A percentile compares a stretch with the other conserved stretches of the same genome.
phyloP scores from a whole-genome alignment of 1,140 invertebrate species.

The Cyrtorhinus lividipennis region DNA sequence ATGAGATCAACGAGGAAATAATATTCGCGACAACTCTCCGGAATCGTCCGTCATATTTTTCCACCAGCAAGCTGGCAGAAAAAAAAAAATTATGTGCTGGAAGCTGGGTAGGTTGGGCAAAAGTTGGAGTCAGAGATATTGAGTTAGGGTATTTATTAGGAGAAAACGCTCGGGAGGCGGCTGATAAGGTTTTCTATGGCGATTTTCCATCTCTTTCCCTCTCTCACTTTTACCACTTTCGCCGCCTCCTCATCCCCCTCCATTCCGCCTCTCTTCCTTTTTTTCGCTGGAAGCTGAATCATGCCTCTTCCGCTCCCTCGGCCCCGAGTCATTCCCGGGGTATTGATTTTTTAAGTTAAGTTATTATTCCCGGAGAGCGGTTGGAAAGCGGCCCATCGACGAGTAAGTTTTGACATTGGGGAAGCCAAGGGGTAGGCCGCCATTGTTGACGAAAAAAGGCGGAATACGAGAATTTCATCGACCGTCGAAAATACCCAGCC shows the following conservation, averaged over 20 bases:
- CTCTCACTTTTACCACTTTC: not conserved
- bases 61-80: not conserved
- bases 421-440: no score
- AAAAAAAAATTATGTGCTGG: not conserved
- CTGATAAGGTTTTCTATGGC: conserved; percentile 4
- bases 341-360: conserved; percentile 8
- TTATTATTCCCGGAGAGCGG: conserved; percentile 1
- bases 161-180: conserved; percentile 8
- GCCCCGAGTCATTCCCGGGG: not conserved
- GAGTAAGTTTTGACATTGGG: not conserved
- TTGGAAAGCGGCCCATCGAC: not conserved
- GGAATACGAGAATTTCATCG: no score
- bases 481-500: no score
- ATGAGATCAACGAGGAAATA: no score
- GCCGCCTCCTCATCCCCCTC: not conserved
- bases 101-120: not conserved
- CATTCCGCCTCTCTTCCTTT: no score
- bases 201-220: conserved; percentile 2
- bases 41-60: not conserved
- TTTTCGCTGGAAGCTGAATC: no score
- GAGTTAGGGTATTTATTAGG: conserved; percentile 12
- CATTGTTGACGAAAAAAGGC: no score
- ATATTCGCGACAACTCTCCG: no score
- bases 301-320: not conserved
- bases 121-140: conserved; percentile 4